phyloP scores from a whole-genome alignment of 2,888 invertebrate genomes.

The Teleiodes luculella region DNA sequence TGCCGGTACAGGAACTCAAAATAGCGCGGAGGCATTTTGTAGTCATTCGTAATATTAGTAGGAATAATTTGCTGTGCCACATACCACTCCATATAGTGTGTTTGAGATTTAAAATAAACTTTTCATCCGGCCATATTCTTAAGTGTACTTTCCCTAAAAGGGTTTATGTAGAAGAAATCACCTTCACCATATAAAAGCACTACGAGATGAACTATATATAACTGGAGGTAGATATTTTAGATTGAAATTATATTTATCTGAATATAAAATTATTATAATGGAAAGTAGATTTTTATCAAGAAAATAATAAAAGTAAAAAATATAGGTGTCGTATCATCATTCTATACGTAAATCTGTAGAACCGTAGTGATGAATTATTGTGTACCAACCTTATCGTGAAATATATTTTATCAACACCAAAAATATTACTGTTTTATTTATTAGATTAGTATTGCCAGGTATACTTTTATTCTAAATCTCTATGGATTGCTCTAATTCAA shows the following conservation, averaged over 20 bases:
- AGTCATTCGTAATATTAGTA: too few relatives aligned
- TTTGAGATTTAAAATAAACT: too few relatives aligned
- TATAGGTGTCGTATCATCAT: not conserved
- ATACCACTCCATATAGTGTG: too few relatives aligned
- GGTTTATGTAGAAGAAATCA: not conserved
- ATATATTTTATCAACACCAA: slow-evolving; percentile 1
- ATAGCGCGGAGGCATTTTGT: too few relatives aligned
- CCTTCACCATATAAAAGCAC: not conserved
- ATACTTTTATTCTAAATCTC: too few relatives aligned
- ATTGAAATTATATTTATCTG: not conserved
- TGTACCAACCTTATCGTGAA: not conserved
- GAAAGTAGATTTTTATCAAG: not conserved
- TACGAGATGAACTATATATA: not conserved
- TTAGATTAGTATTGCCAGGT: too few relatives aligned
- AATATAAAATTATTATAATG: not conserved
- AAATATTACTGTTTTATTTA: slow-evolving; percentile 9
- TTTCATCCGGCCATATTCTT: too few relatives aligned
- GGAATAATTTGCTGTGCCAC: too few relatives aligned
- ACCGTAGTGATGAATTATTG: not conserved
- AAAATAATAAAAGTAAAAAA: not conserved
- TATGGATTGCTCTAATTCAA: too few relatives aligned
- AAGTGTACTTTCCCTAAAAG: not conserved
- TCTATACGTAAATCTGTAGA: not conserved
- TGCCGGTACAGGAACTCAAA: too few relatives aligned
- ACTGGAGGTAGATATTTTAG: not conserved